Conservation (phyloP, 92 coral and sea anemone genomes). For the Chrysogorgia sp. region DNA sequence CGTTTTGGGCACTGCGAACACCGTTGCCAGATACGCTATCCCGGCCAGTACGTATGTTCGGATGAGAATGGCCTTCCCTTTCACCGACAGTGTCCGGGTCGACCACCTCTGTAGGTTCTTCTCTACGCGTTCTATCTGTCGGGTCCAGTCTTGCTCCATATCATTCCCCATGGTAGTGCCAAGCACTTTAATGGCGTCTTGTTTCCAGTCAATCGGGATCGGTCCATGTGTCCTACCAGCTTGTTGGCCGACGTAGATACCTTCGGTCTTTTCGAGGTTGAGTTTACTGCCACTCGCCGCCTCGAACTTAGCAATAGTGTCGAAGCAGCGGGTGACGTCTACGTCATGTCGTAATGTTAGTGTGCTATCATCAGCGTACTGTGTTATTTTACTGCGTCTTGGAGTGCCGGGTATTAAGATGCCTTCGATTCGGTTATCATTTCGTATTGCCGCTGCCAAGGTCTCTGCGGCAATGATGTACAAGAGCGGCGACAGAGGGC, state of each 20-base stretch:
- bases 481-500: too few species aligned
- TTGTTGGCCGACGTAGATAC: constrained; percentile 17
- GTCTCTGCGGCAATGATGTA: constrained; percentile 36
- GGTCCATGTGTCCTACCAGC: constrained; percentile 26
- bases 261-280: constrained; percentile 19
- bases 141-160: constrained; percentile 37
- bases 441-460: constrained; percentile 34
- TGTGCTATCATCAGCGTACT: constrained; percentile 37
- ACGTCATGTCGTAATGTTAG: constrained; percentile 8
- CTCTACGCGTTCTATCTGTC: constrained; percentile 7
- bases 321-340: constrained; percentile 14
- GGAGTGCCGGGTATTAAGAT: constrained; percentile 16
- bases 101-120: constrained; percentile 35
- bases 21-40: constrained; percentile 53
- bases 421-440: constrained; percentile 37
- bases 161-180: constrained; percentile 5
- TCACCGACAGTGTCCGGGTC: constrained; percentile 22
- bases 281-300: constrained; percentile 3
- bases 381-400: neutral
- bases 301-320: constrained; percentile 6
- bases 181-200: neutral
- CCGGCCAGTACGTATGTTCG: constrained; percentile 38
- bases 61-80: constrained; percentile 45
- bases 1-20: constrained; percentile 42
- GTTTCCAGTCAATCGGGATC: constrained; percentile 11